phyloP scores from a whole-genome alignment of 2,797 vertebrate species.

The Graptemys geographica region DNA sequence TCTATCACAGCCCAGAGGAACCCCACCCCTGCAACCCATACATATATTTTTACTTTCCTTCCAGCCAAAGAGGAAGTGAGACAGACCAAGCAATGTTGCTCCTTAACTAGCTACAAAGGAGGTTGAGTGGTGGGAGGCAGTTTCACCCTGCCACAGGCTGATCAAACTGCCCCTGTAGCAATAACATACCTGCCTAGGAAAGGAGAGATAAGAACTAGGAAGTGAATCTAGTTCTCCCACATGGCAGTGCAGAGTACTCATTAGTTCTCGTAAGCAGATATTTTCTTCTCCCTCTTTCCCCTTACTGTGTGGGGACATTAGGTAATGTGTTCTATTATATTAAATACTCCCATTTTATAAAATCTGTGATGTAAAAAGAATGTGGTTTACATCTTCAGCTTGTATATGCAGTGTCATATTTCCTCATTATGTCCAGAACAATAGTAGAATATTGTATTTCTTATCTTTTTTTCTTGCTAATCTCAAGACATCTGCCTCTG shows the following conservation, averaged over 20 bases:
- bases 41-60: neutral
- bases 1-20: neutral
- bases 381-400: slow-evolving; percentile 6
- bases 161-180: neutral
- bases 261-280: neutral
- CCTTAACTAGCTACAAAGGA: neutral
- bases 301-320: slow-evolving; percentile 25
- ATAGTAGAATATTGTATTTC: neutral
- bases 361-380: neutral
- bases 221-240: neutral
- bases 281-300: neutral
- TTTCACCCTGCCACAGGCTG: neutral
- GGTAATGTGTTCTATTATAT: slow-evolving; percentile 18
- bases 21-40: neutral
- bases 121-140: neutral
- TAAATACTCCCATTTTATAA: slow-evolving; percentile 8
- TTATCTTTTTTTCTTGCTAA: neutral
- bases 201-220: neutral
- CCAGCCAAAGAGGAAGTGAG: neutral
- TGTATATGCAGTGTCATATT: neutral
- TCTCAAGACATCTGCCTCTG: neutral
- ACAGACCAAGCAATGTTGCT: neutral
- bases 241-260: neutral
- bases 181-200: neutral
- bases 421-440: neutral